Evolutionary conservation across 1,140 invertebrate genomes (phyloP).

Genomic region (Aricia agestis): DNA sequence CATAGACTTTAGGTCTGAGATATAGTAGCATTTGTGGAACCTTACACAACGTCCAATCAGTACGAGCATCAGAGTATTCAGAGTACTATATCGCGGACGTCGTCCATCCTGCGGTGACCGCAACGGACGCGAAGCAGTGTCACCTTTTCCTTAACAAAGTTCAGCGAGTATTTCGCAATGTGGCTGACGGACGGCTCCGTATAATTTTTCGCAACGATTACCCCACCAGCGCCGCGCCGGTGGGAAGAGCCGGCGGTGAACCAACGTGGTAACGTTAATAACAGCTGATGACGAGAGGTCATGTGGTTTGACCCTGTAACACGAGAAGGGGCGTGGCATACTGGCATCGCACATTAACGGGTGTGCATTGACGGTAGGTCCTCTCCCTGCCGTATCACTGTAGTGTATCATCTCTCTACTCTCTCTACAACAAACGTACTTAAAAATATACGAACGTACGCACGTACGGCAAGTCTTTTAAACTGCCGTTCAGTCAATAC

Average conservation of each 20-base stretch:
- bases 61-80: neutral
- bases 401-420: too few relatives aligned
- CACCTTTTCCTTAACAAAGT: neutral
- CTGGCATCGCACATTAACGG: neutral
- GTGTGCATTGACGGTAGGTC: neutral
- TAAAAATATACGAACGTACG: too few relatives aligned
- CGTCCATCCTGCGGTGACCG: neutral
- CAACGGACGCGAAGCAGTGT: neutral
- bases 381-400: too few relatives aligned
- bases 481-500: too few relatives aligned
- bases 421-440: too few relatives aligned
- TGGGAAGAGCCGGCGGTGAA: neutral
- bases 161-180: conserved; percentile 8
- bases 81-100: neutral
- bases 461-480: too few relatives aligned
- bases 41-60: neutral
- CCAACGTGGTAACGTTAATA: neutral
- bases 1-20: neutral
- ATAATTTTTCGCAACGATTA: conserved; percentile 7
- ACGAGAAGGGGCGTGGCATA: neutral
- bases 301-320: neutral
- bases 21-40: neutral
- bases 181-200: neutral
- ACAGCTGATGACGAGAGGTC: neutral
- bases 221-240: neutral